Conservation (phyloP, 2,888 invertebrate species). For the Achlya flavicornis region DNA sequence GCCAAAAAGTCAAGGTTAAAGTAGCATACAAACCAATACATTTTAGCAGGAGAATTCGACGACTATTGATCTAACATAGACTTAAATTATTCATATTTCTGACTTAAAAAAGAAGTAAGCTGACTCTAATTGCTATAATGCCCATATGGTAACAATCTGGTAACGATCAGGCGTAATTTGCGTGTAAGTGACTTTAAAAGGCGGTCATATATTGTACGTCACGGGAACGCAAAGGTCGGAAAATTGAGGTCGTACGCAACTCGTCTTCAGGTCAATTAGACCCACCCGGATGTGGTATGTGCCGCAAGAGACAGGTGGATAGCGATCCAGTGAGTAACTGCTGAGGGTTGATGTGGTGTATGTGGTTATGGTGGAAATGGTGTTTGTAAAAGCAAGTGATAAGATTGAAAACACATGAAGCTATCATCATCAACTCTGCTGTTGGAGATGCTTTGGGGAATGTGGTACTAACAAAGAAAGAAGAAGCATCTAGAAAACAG, state of each 20-base stretch:
- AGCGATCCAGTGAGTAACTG: background rate
- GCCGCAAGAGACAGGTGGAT: conserved; percentile 25
- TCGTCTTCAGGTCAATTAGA: conserved; percentile 65
- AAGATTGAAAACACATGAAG: background rate
- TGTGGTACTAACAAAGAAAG: too few relatives aligned
- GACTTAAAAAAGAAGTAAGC: too few relatives aligned
- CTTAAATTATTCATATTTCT: too few relatives aligned
- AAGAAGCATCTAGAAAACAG: too few relatives aligned
- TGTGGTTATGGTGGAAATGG: background rate
- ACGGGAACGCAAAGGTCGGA: conserved; percentile 49
- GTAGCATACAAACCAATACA: too few relatives aligned
- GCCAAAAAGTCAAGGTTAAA: too few relatives aligned
- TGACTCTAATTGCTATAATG: background rate
- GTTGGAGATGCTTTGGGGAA: too few relatives aligned
- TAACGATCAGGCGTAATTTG: conserved; percentile 1
- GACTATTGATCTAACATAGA: too few relatives aligned
- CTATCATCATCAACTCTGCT: too few relatives aligned
- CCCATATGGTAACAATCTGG: background rate
- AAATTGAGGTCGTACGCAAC: conserved; percentile 63
- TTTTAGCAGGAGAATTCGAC: too few relatives aligned
- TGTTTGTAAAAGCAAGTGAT: background rate
- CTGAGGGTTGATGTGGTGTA: background rate
- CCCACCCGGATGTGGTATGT: conserved; percentile 40
- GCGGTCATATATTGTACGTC: conserved; percentile 35
- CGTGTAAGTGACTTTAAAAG: conserved; percentile 44